Percentiles rank a stretch among this genome's conserved stretches.
Evolutionary conservation across 2,113 vertebrate genomes (phyloP).

Genomic region (Zosterops lateralis): DNA sequence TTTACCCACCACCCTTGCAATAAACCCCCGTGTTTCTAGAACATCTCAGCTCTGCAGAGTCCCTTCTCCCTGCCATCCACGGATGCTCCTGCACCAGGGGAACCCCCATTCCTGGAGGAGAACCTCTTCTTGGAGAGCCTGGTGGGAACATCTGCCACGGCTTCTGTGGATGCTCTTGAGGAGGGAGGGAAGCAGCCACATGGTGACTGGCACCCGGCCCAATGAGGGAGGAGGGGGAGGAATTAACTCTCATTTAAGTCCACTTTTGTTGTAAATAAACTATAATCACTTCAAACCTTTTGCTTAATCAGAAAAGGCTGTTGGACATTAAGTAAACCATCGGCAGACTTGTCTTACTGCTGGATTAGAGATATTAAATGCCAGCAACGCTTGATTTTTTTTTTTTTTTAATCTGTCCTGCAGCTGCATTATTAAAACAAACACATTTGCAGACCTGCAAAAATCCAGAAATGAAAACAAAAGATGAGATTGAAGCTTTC

Average conservation of each 20-base stretch:
- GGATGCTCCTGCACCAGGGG: too few species aligned
- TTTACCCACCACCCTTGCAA: too few species aligned
- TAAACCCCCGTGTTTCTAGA: too few species aligned
- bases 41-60: too few species aligned
- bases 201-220: constrained; percentile 23
- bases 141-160: constrained; percentile 18
- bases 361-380: constrained; percentile 57
- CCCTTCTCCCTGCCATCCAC: too few species aligned
- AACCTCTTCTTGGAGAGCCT: background rate
- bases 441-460: constrained; percentile 62
- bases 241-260: constrained; percentile 69
- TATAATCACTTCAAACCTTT: constrained; percentile 73
- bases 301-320: constrained; percentile 71
- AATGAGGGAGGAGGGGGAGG: constrained; percentile 43
- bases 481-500: constrained; percentile 44
- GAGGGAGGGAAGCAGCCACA: constrained; percentile 43
- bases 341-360: constrained; percentile 48
- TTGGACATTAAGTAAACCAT: constrained; percentile 54
- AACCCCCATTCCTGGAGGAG: background rate
- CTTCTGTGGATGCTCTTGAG: constrained; percentile 22
- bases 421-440: constrained; percentile 66
- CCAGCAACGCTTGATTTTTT: constrained; percentile 18
- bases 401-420: constrained; percentile 49
- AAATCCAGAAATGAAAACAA: constrained; percentile 51
- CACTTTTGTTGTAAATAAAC: constrained; percentile 73